Evolutionary conservation across 2,113 vertebrate genomes (phyloP), one percentile per base, ranked within the genome.

Genomic region (Isurus oxyrinchus): DNA sequence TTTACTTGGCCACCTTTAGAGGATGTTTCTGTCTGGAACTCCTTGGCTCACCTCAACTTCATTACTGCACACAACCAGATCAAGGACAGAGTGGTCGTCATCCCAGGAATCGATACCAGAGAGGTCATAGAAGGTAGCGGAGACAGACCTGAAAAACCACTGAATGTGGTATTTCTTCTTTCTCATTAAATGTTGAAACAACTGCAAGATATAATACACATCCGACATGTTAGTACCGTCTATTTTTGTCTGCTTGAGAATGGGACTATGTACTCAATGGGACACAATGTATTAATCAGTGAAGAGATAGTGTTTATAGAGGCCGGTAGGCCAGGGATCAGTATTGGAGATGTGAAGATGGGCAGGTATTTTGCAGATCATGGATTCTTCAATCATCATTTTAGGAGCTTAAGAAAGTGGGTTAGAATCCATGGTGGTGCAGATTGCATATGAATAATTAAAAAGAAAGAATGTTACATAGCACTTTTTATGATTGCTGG

Each of bases 41-140:
- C 67, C 67, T 55, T 55, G 35, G 10, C 94, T 95, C 94, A 99
- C 99, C 98, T 99, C 98, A 97, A 97, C 98, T 96, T 98, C 98
- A 96, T 98, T 98, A 96, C 99, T 99, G 96, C 98, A 98, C 11
- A 99, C 98, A n/a, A 99, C 98, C 6, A 99, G 98, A 97, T 99
- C 99, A 44, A 99, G 97, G 97, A 99, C 99, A 0, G 99, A 99
- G 97, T 98, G 97, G 49, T 98, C 97, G 96, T 99, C 99, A 0
- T 98, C 98, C 98, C 99, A 99, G 10, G 99, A 99, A 96, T 99
- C 99, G 8, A 99, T 99, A 97, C 99, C 99, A 0, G 98, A 98
- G 96, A 99, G 98, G 97, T 99, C 99, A 0, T 99, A 99, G 5
- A 99, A 98, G 69, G 98, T 98, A 81, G 99, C 98, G 27, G 97